Conservation (phyloP, 2,888 invertebrate genomes). For the Chromoteleia sp. region DNA sequence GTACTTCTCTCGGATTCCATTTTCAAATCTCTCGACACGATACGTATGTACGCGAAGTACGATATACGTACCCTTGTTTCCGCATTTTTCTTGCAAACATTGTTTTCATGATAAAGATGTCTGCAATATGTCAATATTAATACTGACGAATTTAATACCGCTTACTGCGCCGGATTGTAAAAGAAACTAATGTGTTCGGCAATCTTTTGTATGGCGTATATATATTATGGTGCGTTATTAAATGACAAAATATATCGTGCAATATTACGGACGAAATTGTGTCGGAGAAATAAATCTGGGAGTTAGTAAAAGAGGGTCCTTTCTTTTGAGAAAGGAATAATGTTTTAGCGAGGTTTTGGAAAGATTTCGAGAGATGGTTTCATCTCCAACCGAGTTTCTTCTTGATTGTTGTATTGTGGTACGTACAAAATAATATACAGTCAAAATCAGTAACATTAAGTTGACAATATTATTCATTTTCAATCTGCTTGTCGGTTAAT, state of each 20-base stretch:
- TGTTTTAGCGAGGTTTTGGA: conserved; percentile 26
- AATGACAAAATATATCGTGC: conserved; percentile 23
- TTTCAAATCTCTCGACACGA: conserved; percentile 27
- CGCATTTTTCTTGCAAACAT: conserved; percentile 9
- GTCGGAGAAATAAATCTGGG: conserved; percentile 39
- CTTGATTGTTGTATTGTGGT: conserved; percentile 9
- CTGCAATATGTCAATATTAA: conserved; percentile 33
- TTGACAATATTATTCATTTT: too few species aligned
- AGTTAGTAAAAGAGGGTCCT: conserved; percentile 51
- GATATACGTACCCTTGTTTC: background rate
- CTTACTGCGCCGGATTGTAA: conserved; percentile 29
- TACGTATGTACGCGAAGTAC: background rate
- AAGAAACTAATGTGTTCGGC: conserved; percentile 19
- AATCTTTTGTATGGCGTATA: background rate
- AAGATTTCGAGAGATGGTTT: conserved; percentile 16
- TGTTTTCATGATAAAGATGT: conserved; percentile 21
- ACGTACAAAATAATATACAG: too few species aligned
- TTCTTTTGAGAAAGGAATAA: conserved; percentile 35
- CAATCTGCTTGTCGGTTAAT: too few species aligned
- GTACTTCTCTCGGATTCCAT: conserved; percentile 2
- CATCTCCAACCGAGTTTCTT: conserved; percentile 8
- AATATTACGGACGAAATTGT: conserved; percentile 50
- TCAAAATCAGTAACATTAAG: too few species aligned
- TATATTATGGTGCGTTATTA: conserved; percentile 11
- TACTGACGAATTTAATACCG: conserved; percentile 49